phyloP scores from a whole-genome alignment of 2,113 vertebrate species.

The Acrocephalus arundinaceus region DNA sequence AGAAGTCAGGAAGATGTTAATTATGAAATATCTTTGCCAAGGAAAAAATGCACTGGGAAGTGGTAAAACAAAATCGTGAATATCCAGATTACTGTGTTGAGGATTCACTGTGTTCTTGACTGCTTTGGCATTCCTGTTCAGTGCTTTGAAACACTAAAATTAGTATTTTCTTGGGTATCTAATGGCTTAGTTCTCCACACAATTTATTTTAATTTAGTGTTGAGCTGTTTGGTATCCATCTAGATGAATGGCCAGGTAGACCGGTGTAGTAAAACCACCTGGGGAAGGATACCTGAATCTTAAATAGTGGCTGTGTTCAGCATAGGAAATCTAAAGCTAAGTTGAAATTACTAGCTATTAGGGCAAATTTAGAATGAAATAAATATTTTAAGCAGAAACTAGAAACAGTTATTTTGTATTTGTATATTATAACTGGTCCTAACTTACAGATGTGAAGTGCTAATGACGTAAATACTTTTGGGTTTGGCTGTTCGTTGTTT shows the following conservation, averaged over 20 bases:
- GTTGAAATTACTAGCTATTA: not conserved
- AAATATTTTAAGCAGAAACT: not conserved
- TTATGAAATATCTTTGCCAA: not conserved
- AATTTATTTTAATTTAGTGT: not conserved
- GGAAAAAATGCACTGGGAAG: not conserved
- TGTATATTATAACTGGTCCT: not conserved
- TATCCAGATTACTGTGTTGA: not conserved
- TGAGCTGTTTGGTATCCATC: not conserved
- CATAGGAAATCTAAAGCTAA: not conserved
- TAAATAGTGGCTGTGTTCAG: not conserved
- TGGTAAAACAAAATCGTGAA: not conserved
- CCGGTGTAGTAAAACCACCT: not conserved
- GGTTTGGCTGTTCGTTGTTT: not conserved
- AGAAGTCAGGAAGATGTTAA: not conserved
- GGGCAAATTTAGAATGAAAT: not conserved
- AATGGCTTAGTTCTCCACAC: not conserved
- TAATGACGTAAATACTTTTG: not conserved
- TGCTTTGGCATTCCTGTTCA: not conserved
- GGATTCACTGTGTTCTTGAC: not conserved
- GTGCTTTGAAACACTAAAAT: not conserved
- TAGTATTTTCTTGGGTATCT: not conserved
- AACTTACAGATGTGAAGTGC: not conserved
- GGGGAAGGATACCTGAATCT: not conserved
- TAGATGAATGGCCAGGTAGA: not conserved
- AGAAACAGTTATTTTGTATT: not conserved